Evolutionary conservation across 2,888 invertebrate species (phyloP).

Genomic region (Thecophora atra): DNA sequence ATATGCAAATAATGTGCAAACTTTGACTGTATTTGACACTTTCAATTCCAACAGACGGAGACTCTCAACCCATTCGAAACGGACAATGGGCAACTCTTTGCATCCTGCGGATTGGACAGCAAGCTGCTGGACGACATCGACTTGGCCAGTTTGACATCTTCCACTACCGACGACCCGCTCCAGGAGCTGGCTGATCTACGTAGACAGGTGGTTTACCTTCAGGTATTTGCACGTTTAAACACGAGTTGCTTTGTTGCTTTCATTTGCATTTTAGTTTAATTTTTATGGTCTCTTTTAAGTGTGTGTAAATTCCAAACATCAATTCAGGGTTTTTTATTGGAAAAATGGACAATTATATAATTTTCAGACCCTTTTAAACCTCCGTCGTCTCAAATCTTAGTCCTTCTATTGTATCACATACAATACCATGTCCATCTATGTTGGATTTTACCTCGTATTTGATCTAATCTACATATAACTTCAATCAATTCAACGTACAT

Average conservation of each 20-base stretch:
- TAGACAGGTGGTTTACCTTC: slow-evolving; percentile 83
- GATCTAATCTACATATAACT: too few species aligned
- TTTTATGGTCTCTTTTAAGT: not conserved
- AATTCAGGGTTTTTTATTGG: not conserved
- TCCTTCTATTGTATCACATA: too few species aligned
- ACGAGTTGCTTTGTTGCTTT: slow-evolving; percentile 46
- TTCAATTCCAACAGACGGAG: slow-evolving; percentile 75
- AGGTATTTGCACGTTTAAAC: slow-evolving; percentile 69
- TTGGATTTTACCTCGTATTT: too few species aligned
- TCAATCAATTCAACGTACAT: too few species aligned
- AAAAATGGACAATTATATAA: too few species aligned
- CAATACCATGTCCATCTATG: too few species aligned
- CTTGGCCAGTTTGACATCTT: slow-evolving; percentile 70
- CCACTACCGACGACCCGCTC: slow-evolving; percentile 68
- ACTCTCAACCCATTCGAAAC: slow-evolving; percentile 89
- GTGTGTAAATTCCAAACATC: not conserved
- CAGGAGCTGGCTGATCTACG: slow-evolving; percentile 82
- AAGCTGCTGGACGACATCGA: slow-evolving; percentile 64
- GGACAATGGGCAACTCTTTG: slow-evolving; percentile 75
- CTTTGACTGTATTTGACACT: slow-evolving; percentile 29
- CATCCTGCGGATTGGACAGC: slow-evolving; percentile 69
- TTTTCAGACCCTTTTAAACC: too few species aligned
- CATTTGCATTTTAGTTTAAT: slow-evolving; percentile 46
- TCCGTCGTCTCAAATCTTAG: too few species aligned
- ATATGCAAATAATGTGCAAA: too few species aligned